Evolutionary conservation across 1,140 invertebrate species (phyloP), one percentile per base, ranked within the genome.

Genomic region (Lucilia sericata): DNA sequence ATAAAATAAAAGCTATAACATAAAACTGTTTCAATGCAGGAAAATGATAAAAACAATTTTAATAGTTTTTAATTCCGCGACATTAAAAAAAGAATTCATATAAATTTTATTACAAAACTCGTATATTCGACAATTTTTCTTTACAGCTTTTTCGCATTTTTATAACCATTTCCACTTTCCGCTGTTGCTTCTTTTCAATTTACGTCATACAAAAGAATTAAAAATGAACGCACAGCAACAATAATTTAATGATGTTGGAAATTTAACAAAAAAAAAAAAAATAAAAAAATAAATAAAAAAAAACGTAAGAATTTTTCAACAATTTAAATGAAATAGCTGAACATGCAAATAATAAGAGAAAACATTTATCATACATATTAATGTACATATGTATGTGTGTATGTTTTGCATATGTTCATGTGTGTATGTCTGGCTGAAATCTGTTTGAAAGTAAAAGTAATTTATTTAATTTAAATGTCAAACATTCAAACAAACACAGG

Each of bases 391-490:
- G n/a, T 5, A n/a, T 17, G 55, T 60, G n/a, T n/a, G n/a, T n/a
- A n/a, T n/a, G n/a, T 60, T n/a, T 30, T 3, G 1, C 25, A 30
- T 30, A 30, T 30, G 3, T 30, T 1, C 25, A 30, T 30, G 25
- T 30, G 25, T 30, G 25, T 30, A 3, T 30, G 14, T 60, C 55
- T 7, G 14, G 4, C 10, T 60, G 3, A 42, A 17, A 17, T 17
- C 14, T 60, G 17, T 60, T 60, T 0, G 55, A 60, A 60, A 60
- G 55, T 60, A 17, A 60, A 60, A 60, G 55, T 2, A 14, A n/a
- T 60, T 60, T 60, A 60, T 60, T 60, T 60, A 17, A 60, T 60
- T 60, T 60, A 60, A 60, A 60, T 60, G 55, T 60, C 55, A 60
- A 60, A 60, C n/a, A 60, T 60, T 14, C 17, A 14, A n/a, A 17